phyloP scores from a whole-genome alignment of 23 tunicate genomes.

The Aplidium turbinatum region DNA sequence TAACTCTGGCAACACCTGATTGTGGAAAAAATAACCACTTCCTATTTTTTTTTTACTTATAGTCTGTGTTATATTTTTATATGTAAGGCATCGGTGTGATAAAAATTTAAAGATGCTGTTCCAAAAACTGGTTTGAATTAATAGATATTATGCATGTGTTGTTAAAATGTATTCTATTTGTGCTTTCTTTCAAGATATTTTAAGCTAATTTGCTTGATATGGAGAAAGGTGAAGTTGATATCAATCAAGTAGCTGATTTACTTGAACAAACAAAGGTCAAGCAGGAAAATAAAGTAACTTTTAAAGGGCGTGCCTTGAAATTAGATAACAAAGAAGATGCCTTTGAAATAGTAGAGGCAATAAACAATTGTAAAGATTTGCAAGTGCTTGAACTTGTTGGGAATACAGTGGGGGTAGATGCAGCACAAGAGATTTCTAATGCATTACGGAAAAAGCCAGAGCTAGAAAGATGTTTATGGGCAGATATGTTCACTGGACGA shows the following conservation, averaged over 20 bases:
- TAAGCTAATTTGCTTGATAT: no score
- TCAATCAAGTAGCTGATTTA: conserved; percentile 7
- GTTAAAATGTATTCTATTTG: no score
- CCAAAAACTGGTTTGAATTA: no score
- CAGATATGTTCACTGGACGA: conserved; percentile 86
- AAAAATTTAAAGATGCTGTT: no score
- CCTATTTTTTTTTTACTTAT: no score
- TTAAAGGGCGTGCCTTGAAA: conserved; percentile 36
- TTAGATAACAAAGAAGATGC: conserved; percentile 63
- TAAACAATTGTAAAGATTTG: conserved; percentile 50
- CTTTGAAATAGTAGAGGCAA: conserved; percentile 48
- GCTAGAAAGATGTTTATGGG: conserved; percentile 83
- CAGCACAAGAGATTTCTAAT: conserved; percentile 69
- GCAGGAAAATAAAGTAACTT: conserved; percentile 36
- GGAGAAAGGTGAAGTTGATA: background rate
- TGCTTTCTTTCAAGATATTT: no score
- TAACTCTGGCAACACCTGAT: no score
- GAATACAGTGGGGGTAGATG: conserved; percentile 80
- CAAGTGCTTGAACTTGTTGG: conserved; percentile 78
- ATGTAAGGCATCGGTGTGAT: no score
- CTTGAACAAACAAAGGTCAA: conserved; percentile 33
- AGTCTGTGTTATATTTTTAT: no score
- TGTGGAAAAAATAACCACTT: no score
- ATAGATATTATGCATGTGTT: no score
- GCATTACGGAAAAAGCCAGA: conserved; percentile 43